A percentile compares a stretch with the other conserved stretches of the same genome.
phyloP scores from a whole-genome alignment of 2,888 invertebrate genomes.

The Seira sanloemensis region DNA sequence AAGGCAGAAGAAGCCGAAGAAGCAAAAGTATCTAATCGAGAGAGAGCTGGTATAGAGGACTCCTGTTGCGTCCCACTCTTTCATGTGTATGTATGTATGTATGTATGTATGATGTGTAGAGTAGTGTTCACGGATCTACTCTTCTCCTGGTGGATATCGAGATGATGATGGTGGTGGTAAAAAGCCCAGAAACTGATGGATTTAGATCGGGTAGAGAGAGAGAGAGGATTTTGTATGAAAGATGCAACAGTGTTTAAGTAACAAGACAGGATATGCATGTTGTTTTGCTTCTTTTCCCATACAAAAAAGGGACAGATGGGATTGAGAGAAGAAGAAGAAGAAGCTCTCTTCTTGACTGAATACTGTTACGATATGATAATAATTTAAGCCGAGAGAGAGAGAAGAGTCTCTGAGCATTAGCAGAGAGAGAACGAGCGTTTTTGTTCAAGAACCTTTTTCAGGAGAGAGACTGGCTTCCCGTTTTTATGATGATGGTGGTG shows the following conservation, averaged over 20 bases:
- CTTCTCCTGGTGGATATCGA: background rate
- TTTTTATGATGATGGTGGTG: conserved; percentile 43
- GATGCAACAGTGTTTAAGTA: conserved; percentile 9
- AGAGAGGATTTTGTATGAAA: background rate
- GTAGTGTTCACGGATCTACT: too few relatives aligned
- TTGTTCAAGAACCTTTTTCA: conserved; percentile 41
- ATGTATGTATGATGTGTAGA: too few relatives aligned
- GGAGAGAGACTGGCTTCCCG: conserved; percentile 45
- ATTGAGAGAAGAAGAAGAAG: conserved; percentile 1
- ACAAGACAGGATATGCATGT: conserved; percentile 26
- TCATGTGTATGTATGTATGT: conserved; percentile 21
- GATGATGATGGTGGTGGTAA: background rate
- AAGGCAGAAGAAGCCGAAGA: conserved; percentile 22
- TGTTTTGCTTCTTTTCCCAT: conserved; percentile 25
- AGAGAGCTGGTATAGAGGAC: conserved; percentile 58
- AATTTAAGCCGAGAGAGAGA: too few relatives aligned
- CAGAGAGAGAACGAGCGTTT: conserved; percentile 16
- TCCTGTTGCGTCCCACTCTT: conserved; percentile 55
- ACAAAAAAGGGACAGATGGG: conserved; percentile 16
- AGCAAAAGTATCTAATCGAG: conserved; percentile 18
- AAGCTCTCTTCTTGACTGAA: conserved; percentile 4
- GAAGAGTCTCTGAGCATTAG: background rate
- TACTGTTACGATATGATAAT: conserved; percentile 16
- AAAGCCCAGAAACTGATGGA: conserved; percentile 7
- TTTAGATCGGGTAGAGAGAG: conserved; percentile 13